A percentile compares a stretch with the other conserved stretches of the same genome.
Evolutionary conservation across 2,888 invertebrate genomes (phyloP).

Genomic region (Nysson spinosus): DNA sequence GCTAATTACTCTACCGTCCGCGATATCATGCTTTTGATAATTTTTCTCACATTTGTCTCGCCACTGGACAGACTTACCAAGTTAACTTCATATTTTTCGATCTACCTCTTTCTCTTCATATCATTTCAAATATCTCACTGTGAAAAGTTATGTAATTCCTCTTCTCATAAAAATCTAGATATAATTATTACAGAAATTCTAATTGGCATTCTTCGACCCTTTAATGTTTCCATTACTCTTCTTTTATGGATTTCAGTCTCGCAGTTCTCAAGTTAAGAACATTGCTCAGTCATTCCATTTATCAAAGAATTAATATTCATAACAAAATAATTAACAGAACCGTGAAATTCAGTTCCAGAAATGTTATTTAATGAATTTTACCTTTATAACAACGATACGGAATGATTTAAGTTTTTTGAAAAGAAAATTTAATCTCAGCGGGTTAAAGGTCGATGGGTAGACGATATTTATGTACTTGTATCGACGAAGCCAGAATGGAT

Average conservation of each 20-base stretch:
- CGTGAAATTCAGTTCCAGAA: constrained; percentile 3
- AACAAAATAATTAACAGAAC: constrained; percentile 7
- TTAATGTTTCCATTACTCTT: background rate
- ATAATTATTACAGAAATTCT: no score
- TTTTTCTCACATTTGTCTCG: constrained; percentile 3
- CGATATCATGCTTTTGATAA: background rate
- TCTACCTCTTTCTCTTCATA: no score
- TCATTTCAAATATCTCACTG: no score
- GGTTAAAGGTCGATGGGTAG: background rate
- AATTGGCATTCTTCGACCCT: background rate
- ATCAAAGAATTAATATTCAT: no score
- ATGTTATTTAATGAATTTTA: no score
- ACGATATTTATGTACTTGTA: constrained; percentile 21
- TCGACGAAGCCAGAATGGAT: constrained; percentile 19
- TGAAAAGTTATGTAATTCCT: no score
- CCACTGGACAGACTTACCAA: background rate
- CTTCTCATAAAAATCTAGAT: no score
- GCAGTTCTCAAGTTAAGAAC: no score
- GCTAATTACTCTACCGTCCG: constrained; percentile 17
- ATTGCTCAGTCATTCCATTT: no score
- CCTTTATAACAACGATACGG: no score
- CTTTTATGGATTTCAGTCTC: background rate
- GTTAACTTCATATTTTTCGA: background rate
- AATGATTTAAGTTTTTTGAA: constrained; percentile 10
- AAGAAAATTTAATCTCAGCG: constrained; percentile 15